These are phyloP conservation scores for Fulica atra DNA, from an alignment of 2,113 vertebrate genomes.

Conservation along the genomic window DNA sequence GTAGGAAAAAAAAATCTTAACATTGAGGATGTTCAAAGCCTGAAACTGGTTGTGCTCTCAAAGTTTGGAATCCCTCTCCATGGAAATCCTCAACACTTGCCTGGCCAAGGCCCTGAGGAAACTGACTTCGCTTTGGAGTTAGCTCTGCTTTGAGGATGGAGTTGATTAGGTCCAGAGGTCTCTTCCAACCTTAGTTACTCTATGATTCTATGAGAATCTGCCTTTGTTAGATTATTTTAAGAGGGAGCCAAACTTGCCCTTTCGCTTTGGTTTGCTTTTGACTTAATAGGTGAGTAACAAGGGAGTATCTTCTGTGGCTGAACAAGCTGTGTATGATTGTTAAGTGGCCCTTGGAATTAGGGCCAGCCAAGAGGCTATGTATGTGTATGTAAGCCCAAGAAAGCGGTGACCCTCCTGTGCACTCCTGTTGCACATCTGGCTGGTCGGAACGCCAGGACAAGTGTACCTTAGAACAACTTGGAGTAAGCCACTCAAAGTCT, in stretches of 20 bases:
- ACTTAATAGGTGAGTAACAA: not conserved
- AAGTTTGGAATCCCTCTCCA: not conserved
- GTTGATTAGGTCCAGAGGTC: not conserved
- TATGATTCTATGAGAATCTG: not conserved
- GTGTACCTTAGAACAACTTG: fast-evolving
- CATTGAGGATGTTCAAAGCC: not conserved
- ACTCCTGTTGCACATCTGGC: not conserved
- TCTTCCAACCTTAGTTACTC: not conserved
- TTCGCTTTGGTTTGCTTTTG: not conserved
- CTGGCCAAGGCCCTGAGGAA: not conserved
- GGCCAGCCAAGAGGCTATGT: not conserved
- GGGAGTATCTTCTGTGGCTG: not conserved
- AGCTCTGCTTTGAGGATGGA: not conserved
- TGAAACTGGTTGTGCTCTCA: not conserved
- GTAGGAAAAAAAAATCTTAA: not conserved
- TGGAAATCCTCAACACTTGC: not conserved
- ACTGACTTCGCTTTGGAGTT: not conserved
- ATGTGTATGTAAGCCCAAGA: not conserved
- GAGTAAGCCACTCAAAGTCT: not conserved
- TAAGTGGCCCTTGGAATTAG: not conserved
- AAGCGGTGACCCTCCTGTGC: not conserved
- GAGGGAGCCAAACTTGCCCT: not conserved
- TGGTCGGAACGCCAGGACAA: not conserved
- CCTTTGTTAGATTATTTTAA: not conserved
- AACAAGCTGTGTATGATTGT: not conserved